Base-by-base conservation (phyloP, 1,140 invertebrate genomes). In the Helicoverpa armigera region DNA sequence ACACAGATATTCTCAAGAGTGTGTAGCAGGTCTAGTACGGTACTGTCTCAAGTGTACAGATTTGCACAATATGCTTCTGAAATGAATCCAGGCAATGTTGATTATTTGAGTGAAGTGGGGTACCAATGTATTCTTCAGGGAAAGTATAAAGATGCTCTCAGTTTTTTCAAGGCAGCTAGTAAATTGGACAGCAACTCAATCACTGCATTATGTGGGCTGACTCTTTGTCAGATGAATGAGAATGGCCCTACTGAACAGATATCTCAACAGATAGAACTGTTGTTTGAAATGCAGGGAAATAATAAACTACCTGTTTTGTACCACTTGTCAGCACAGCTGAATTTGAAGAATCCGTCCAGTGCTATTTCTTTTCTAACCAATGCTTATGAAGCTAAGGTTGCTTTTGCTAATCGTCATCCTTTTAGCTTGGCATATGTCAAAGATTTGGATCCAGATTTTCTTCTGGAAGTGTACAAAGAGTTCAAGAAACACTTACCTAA, bases 101-200 rank as follows among this genome's bases (percentile, higher is more conserved):
- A 97, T 23, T 95, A 95, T 84, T 96, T 97, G 75, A 96, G 98
- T 86, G 98, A 99, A 93, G 94, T 99, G 7, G 99, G 98, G 0
- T 97, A 97, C 92, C 96, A 99, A 86, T 96, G 96, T 85, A 90
- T 97, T 23, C 91, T 98, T 14, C 96, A 97, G 91, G 96, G 96
- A 2, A 97, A 97, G 89, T 93, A 96, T 12, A 97, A 97, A 86
- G 98, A 99, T 85, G 98, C 98, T 0, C 95, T 97, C 78, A 96
- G 96, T 69, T 97, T 97, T 88, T 98, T 97, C 91, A 97, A 97
- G 89, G 97, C 96, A 77, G 97, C 98, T 2, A 96, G 97, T 73
- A 97, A 98, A 93, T 94, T 98, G 11, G 98, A 99, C 87, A 98
- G 98, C 80, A 97, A 97, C 7, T 98, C 97, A 60, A 97, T 98